Conservation (phyloP, 2,113 vertebrate species). For the Lamprologus lemairii region DNA sequence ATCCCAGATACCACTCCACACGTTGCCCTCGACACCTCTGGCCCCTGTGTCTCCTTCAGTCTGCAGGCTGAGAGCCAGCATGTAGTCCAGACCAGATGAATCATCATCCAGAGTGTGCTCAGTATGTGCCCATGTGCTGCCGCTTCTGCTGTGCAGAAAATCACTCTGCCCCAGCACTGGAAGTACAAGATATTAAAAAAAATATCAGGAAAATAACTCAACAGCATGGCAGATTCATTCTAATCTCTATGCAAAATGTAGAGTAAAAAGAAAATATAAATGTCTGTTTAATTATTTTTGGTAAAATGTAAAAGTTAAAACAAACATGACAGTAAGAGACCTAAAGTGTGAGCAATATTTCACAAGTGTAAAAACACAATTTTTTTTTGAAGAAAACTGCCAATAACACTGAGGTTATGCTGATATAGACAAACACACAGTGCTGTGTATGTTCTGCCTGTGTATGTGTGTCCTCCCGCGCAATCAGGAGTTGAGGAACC, state of each 20-base stretch:
- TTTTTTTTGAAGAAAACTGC: not conserved
- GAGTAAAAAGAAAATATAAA: not conserved
- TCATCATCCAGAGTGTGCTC: constrained; percentile 60
- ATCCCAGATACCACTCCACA: constrained; percentile 70
- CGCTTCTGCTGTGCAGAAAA: constrained; percentile 29
- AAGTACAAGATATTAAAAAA: not conserved
- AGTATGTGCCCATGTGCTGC: constrained; percentile 46
- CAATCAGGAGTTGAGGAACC: not conserved
- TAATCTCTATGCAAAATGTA: not conserved
- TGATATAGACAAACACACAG: not conserved
- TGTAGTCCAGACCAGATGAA: constrained; percentile 78
- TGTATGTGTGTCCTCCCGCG: not conserved
- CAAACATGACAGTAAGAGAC: not conserved
- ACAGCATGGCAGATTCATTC: not conserved
- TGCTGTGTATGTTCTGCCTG: not conserved
- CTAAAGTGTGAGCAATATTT: not conserved
- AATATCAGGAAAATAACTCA: not conserved
- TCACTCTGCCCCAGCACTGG: constrained; percentile 58
- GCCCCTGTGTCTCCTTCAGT: constrained; percentile 66
- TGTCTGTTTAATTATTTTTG: not conserved
- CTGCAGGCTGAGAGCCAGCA: constrained; percentile 85
- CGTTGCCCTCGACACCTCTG: constrained; percentile 36
- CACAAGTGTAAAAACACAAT: not conserved
- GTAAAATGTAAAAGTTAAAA: not conserved
- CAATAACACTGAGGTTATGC: not conserved